A percentile compares a stretch with the other conserved stretches of the same genome.
phyloP scores from a whole-genome alignment of 2,888 invertebrate genomes.

The Acanthosepion esculentum region DNA sequence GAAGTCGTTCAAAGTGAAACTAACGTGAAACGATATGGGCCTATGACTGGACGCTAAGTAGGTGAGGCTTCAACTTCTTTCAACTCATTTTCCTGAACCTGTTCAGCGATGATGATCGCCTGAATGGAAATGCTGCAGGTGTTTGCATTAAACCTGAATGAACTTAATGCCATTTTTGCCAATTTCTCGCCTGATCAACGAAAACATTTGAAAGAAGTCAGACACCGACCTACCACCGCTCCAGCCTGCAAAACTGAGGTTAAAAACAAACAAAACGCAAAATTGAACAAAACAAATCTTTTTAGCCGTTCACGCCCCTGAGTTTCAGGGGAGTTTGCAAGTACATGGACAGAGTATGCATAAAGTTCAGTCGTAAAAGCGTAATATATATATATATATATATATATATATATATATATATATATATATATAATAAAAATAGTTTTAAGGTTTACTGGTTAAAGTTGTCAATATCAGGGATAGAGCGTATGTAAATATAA shows the following conservation, averaged over 20 bases:
- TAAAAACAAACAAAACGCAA: too few relatives aligned
- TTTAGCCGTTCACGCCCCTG: too few relatives aligned
- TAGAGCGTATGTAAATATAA: too few relatives aligned
- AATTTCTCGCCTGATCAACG: conserved; percentile 22
- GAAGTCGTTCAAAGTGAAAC: neutral
- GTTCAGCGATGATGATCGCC: neutral
- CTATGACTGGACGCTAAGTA: neutral
- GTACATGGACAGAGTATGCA: too few relatives aligned
- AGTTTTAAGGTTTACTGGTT: too few relatives aligned
- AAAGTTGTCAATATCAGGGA: too few relatives aligned
- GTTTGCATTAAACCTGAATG: neutral
- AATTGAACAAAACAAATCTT: too few relatives aligned
- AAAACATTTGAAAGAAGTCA: neutral
- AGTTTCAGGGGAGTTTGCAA: too few relatives aligned
- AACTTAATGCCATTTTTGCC: conserved; percentile 6
- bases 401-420: too few relatives aligned
- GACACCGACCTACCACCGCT: neutral
- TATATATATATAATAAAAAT: too few relatives aligned
- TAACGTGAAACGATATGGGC: neutral
- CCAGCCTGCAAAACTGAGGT: neutral
- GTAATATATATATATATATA: too few relatives aligned
- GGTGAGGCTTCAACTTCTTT: conserved; percentile 2
- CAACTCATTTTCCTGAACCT: neutral
- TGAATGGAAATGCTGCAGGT: conserved; percentile 16
- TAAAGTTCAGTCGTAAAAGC: too few relatives aligned